Base-by-base conservation (phyloP, 2,888 invertebrate species). In the Apodemia mormo region DNA sequence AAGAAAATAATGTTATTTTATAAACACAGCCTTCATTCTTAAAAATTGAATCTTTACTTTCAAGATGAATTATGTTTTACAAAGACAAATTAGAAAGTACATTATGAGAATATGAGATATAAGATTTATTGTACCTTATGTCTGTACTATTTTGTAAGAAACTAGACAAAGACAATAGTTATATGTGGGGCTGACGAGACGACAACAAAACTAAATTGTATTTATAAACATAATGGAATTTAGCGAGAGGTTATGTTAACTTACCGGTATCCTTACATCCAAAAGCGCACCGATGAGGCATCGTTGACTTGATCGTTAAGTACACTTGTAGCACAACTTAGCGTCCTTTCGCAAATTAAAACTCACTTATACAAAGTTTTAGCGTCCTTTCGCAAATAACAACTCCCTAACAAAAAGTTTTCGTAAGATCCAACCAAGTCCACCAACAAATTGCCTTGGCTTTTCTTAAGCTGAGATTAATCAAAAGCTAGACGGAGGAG, bases 251-350 rank as follows among this genome's bases (percentile, higher is more conserved):
- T 33, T 33, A 61, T 58, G 30, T 30, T 30, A 37, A 61, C 37
- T 61, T 61, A 61, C 61, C 33, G 61, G 61, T 33, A 33, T 61
- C 14, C 7, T 61, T 30, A 61, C 61, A 61, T 14, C 61, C 61
- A 37, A 61, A 33, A 33, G 33, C 14, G 7, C 61, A 61, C 37
- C 33, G 61, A 33, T 61, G 37, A 37, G 37, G 37, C 61, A 61
- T 61, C 30, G 10, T 61, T 37, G 37, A 61, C 6, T 33, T 14
- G 14, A 33, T 33, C 1, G 10, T 7, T 30, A 30, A 37, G 14
- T 7, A 33, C 61, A 37, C 10, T 33, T 7, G 5, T 12, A 6
- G 14, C 61, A 61, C 10, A 14, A 61, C 5, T 29, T 33, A 37
- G 61, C 61, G 33, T 33, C 61, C 29, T 61, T 33, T 33, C 33